phyloP scores from a whole-genome alignment of 2,113 vertebrate species.

The Myiagra hebetior region DNA sequence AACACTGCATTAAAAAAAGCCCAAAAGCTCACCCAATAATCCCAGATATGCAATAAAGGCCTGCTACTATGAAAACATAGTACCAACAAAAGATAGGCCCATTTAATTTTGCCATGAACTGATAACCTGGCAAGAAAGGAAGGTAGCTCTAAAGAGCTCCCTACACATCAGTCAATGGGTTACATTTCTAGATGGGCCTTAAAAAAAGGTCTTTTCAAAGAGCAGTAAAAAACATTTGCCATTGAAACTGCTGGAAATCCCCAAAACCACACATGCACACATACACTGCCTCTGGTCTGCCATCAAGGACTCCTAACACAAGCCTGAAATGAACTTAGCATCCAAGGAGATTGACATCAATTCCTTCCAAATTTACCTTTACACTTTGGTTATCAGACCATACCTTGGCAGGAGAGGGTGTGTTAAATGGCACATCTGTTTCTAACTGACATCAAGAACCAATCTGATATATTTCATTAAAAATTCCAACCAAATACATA shows the following conservation, averaged over 20 bases:
- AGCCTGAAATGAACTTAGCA: background rate
- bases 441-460: background rate
- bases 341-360: background rate
- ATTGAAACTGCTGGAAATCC: background rate
- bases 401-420: background rate
- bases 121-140: background rate
- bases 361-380: background rate
- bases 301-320: background rate
- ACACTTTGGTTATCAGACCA: background rate
- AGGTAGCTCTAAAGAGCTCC: background rate
- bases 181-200: background rate
- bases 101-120: background rate
- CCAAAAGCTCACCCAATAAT: background rate
- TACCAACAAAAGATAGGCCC: background rate
- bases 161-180: background rate
- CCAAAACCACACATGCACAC: background rate
- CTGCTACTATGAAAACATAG: background rate
- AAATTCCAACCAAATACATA: background rate
- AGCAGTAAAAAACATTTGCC: background rate
- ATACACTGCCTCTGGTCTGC: background rate
- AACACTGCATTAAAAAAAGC: background rate
- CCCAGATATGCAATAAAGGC: accelerated
- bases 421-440: background rate
- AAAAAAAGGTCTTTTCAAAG: background rate
- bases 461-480: background rate